Evolutionary conservation across 2,888 invertebrate species (phyloP).

Genomic region (Microplitis manilae): DNA sequence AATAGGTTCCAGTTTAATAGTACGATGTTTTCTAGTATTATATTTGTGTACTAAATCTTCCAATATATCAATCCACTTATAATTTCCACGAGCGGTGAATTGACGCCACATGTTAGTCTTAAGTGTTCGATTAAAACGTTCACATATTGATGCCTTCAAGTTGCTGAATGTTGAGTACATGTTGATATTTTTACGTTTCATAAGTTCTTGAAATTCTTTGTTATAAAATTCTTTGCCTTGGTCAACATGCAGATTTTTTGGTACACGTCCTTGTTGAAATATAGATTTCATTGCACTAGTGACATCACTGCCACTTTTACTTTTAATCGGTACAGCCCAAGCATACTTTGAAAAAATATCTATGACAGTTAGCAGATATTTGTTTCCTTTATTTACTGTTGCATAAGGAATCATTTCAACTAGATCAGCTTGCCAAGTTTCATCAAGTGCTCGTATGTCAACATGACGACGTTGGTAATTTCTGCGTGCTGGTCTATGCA

Average conservation of each 20-base stretch:
- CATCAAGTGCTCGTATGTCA: no score
- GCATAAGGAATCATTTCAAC: conserved; percentile 63
- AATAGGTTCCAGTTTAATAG: conserved; percentile 61
- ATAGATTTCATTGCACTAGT: conserved; percentile 42
- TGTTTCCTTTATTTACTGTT: conserved; percentile 59
- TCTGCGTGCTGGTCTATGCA: no score
- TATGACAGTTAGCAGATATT: conserved; percentile 61
- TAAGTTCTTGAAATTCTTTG: conserved; percentile 37
- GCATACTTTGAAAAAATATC: no score
- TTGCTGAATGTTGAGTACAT: conserved; percentile 49
- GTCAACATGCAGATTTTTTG: conserved; percentile 51
- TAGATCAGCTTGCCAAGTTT: no score
- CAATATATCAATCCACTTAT: conserved; percentile 48
- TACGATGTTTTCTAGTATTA: conserved; percentile 61
- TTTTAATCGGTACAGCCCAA: conserved; percentile 58
- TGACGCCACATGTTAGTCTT: conserved; percentile 47
- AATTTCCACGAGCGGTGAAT: conserved; percentile 43
- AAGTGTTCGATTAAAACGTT: conserved; percentile 54
- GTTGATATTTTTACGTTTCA: conserved; percentile 40
- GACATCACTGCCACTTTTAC: conserved; percentile 59
- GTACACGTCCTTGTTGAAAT: conserved; percentile 35
- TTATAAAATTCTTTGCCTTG: conserved; percentile 54
- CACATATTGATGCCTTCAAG: conserved; percentile 57
- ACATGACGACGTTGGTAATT: no score
- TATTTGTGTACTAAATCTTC: conserved; percentile 48